These are phyloP conservation scores for Podargus strigoides DNA, from an alignment of 2,797 vertebrate species.

Conservation along the genomic window DNA sequence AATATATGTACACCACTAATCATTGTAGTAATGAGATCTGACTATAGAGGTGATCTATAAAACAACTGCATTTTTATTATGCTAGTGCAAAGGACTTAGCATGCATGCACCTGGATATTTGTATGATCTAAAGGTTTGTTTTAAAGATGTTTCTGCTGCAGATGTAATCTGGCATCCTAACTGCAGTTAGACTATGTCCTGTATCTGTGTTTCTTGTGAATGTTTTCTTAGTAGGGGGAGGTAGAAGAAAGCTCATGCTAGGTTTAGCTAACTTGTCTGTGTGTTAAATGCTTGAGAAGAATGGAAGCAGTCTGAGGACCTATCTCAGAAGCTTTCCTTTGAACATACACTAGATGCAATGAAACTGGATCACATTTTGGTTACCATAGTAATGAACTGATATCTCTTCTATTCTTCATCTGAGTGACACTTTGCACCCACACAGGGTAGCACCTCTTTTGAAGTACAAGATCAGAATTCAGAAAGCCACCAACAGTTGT, in stretches of 20 bases:
- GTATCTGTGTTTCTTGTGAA: neutral
- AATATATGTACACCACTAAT: neutral
- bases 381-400: conserved; percentile 6
- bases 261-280: neutral
- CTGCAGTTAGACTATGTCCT: neutral
- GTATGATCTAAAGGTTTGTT: neutral
- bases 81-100: neutral
- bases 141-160: neutral
- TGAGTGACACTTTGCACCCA: neutral
- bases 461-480: neutral
- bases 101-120: neutral
- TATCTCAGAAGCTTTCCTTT: neutral
- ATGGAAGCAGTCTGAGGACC: neutral
- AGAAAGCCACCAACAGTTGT: neutral
- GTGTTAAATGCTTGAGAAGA: neutral
- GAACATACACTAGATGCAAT: neutral
- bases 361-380: neutral
- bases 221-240: neutral
- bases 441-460: neutral
- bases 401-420: neutral
- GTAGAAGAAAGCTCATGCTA: neutral
- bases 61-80: neutral
- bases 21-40: neutral
- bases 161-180: neutral
- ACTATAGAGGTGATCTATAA: neutral